Evolutionary conservation across 2,888 invertebrate species (phyloP).

Genomic region (Litoditis marina): DNA sequence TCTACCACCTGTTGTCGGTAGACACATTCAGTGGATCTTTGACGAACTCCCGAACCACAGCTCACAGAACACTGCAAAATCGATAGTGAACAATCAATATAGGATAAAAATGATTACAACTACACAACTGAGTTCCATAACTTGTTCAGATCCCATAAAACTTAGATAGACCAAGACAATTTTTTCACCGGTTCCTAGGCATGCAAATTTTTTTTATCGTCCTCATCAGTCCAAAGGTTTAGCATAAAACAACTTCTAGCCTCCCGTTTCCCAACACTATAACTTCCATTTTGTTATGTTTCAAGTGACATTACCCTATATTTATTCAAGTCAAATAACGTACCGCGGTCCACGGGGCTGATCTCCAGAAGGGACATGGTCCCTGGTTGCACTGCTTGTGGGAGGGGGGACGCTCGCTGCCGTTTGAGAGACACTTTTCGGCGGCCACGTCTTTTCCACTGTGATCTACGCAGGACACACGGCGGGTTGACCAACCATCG

Average conservation of each 20-base stretch:
- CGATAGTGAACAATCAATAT: too few species aligned
- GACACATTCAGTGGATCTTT: slow-evolving; percentile 53
- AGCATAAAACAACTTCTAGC: not conserved
- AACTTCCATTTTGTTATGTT: too few species aligned
- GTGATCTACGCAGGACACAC: slow-evolving; percentile 55
- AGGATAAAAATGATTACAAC: not conserved
- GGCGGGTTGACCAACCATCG: slow-evolving; percentile 58
- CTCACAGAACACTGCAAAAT: slow-evolving; percentile 56
- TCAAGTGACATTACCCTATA: too few species aligned
- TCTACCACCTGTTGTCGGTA: slow-evolving; percentile 58
- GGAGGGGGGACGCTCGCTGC: slow-evolving; percentile 39
- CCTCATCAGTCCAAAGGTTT: not conserved
- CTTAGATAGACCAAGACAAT: too few species aligned
- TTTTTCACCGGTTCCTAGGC: too few species aligned
- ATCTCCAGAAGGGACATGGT: slow-evolving; percentile 64
- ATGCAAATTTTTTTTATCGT: not conserved
- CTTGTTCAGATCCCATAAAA: too few species aligned
- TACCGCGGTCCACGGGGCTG: slow-evolving; percentile 63
- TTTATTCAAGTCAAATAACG: too few species aligned
- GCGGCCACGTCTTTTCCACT: slow-evolving; percentile 41
- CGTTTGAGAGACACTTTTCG: slow-evolving; percentile 31
- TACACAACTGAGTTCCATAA: too few species aligned
- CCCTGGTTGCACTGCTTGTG: slow-evolving; percentile 62
- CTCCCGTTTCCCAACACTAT: too few species aligned
- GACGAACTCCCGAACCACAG: slow-evolving; percentile 57